Percentiles rank a stretch among this genome's conserved stretches.
phyloP scores from a whole-genome alignment of 2,113 vertebrate species.

The Ranitomeya variabilis region DNA sequence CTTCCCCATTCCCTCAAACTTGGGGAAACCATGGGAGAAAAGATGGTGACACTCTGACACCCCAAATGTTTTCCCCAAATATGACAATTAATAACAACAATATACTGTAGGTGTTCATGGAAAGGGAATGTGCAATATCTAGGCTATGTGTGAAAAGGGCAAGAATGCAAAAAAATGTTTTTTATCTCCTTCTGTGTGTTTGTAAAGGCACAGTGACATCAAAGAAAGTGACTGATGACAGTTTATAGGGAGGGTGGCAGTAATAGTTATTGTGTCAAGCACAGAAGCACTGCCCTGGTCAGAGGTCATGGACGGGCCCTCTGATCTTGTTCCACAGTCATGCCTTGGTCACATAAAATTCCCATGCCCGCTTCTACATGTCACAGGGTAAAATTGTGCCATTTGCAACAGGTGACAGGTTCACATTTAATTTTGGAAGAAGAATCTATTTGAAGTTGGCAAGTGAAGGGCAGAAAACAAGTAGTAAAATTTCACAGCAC shows the following conservation, averaged over 20 bases:
- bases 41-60: slow-evolving; percentile 24
- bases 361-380: background rate
- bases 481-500: slow-evolving; percentile 26
- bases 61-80: slow-evolving; percentile 24
- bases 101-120: background rate
- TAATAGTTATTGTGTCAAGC: slow-evolving; percentile 21
- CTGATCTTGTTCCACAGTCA: slow-evolving; percentile 42
- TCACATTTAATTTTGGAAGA: background rate
- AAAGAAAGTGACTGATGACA: slow-evolving; percentile 25
- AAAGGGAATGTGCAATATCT: slow-evolving; percentile 10
- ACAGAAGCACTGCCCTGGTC: slow-evolving; percentile 38
- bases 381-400: background rate
- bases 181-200: slow-evolving; percentile 10
- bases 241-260: slow-evolving; percentile 9
- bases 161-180: background rate
- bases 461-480: slow-evolving; percentile 6
- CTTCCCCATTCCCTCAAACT: background rate
- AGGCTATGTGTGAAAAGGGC: background rate
- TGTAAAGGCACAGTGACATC: slow-evolving; percentile 12
- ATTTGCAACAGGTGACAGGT: slow-evolving; percentile 42
- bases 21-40: slow-evolving; percentile 30
- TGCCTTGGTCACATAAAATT: slow-evolving; percentile 32
- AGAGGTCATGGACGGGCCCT: slow-evolving; percentile 33
- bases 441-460: slow-evolving; percentile 29
- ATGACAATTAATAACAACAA: slow-evolving; percentile 11